phyloP scores from a whole-genome alignment of 2,797 vertebrate genomes.

The Bradypus variegatus region DNA sequence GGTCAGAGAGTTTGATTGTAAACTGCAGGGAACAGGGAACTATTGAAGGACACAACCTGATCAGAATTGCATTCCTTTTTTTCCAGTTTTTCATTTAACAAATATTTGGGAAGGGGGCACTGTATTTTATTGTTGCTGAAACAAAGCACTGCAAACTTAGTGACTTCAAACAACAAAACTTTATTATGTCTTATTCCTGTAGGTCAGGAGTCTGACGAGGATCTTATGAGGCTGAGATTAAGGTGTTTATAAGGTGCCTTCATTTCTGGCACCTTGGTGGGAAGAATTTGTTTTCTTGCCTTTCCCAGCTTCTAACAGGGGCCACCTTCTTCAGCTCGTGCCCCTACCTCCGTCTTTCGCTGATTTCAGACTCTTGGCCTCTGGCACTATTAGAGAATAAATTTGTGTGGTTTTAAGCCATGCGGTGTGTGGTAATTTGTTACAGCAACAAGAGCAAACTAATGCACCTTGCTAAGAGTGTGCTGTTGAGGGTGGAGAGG shows the following conservation, averaged over 20 bases:
- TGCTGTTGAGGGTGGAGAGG: background rate
- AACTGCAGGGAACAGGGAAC: background rate
- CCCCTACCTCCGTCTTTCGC: too few relatives aligned
- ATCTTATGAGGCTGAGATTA: background rate
- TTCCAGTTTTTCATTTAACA: background rate
- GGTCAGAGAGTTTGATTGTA: background rate
- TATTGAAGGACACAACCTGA: background rate
- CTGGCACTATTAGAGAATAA: background rate
- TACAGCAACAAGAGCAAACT: background rate
- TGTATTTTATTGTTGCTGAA: background rate
- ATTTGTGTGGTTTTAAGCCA: background rate
- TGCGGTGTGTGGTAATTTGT: background rate
- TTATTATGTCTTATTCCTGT: background rate
- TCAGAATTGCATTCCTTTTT: background rate
- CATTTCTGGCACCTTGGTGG: background rate
- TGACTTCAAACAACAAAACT: background rate
- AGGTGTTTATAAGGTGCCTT: background rate
- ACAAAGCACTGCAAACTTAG: background rate
- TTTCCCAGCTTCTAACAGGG: background rate
- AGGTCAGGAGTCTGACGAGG: rapidly evolving
- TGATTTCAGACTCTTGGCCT: background rate
- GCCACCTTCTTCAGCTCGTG: too few relatives aligned
- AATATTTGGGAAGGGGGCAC: background rate
- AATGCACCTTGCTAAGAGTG: background rate
- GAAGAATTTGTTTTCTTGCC: too few relatives aligned